These are phyloP conservation scores for Lontra canadensis DNA, from an alignment of 2,113 vertebrate genomes.

Conservation along the genomic window DNA sequence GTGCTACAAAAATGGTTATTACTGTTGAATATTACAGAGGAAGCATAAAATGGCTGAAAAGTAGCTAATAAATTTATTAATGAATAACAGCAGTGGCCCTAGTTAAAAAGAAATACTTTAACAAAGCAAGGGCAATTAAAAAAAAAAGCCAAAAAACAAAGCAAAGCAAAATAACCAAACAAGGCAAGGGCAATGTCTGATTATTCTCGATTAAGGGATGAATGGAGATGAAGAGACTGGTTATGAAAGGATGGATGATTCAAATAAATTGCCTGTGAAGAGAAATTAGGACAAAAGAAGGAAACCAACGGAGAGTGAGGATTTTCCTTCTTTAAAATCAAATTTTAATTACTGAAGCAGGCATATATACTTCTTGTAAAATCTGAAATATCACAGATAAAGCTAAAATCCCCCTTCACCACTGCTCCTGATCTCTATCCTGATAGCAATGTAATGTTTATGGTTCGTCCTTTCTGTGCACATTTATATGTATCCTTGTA, in stretches of 20 bases:
- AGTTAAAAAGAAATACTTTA: background rate
- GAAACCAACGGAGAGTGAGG: background rate
- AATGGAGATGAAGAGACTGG: background rate
- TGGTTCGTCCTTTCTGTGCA: background rate
- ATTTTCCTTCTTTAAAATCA: background rate
- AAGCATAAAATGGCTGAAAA: background rate
- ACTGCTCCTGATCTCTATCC: background rate
- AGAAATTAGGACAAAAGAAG: background rate
- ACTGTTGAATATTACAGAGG: background rate
- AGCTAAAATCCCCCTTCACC: background rate
- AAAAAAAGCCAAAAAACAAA: background rate
- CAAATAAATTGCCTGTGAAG: background rate
- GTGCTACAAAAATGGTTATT: background rate
- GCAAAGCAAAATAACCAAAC: background rate
- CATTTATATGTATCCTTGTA: background rate
- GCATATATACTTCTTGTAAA: background rate
- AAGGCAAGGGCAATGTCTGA: background rate
- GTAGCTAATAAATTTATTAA: background rate
- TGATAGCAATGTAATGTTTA: background rate
- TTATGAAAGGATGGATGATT: background rate
- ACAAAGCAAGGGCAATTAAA: background rate
- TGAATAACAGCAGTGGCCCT: background rate
- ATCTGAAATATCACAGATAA: background rate
- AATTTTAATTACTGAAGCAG: background rate
- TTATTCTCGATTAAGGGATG: background rate